These are phyloP conservation scores for Tapirus indicus DNA, from an alignment of 2,797 vertebrate species.

Conservation along the genomic window DNA sequence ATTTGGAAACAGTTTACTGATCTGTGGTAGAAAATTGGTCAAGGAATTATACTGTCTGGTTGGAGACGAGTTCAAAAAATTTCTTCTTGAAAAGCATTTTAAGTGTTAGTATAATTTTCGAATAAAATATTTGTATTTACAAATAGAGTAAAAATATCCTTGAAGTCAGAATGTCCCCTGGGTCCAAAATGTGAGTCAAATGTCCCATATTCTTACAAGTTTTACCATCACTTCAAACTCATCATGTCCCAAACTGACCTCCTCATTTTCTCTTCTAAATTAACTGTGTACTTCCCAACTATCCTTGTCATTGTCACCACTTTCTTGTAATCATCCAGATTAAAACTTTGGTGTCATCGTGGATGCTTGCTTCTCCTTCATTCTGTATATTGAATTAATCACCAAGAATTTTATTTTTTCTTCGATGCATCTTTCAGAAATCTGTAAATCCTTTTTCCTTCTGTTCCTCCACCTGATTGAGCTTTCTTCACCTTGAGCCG, in stretches of 20 bases:
- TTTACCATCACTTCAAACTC: background rate
- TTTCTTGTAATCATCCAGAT: background rate
- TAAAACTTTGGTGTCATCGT: background rate
- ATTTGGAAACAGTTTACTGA: background rate
- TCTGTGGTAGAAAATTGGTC: background rate
- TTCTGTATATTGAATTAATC: background rate
- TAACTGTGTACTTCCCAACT: background rate
- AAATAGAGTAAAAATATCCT: background rate
- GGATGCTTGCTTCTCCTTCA: background rate
- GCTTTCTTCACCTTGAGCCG: background rate
- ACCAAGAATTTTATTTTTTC: background rate
- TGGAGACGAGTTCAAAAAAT: background rate
- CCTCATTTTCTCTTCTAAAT: background rate
- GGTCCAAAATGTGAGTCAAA: background rate
- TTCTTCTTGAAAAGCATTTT: background rate
- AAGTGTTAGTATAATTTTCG: background rate
- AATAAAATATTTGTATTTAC: background rate
- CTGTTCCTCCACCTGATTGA: background rate
- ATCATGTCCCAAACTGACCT: background rate
- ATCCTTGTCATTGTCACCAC: background rate
- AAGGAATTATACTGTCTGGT: background rate
- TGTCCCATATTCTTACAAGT: background rate
- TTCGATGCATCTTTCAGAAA: background rate
- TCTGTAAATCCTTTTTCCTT: background rate
- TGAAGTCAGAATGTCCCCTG: background rate